A percentile compares a stretch with the other conserved stretches of the same genome.
Evolutionary conservation across 30 jellyfish, hydroid and myxozoan species (phyloP).

Genomic region (Turritopsis rubra): DNA sequence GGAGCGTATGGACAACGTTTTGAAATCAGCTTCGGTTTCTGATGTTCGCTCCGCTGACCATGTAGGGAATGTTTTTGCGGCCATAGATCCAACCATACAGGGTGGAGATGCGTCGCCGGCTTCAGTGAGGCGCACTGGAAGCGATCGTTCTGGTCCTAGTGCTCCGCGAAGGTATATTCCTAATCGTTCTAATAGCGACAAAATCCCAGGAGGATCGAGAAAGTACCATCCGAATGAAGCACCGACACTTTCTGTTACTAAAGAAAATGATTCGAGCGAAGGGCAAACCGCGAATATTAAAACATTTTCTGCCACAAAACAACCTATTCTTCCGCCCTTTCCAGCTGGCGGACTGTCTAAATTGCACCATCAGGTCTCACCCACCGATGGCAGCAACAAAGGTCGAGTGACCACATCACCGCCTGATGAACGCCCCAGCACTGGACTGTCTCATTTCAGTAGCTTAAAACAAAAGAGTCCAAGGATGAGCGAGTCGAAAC

Average conservation of each 20-base stretch:
- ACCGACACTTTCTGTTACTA: not conserved
- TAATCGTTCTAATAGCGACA: conserved; percentile 25
- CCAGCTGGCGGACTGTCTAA: conserved; percentile 15
- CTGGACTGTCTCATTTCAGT: conserved; percentile 33
- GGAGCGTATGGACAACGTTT: not conserved
- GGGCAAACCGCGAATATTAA: not conserved
- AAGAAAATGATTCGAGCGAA: not conserved
- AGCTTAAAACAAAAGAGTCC: conserved; percentile 55
- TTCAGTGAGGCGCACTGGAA: conserved; percentile 25
- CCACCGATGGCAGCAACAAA: conserved; percentile 8
- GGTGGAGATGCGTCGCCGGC: conserved; percentile 25
- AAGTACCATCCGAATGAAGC: not conserved
- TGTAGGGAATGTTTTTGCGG: conserved; percentile 61
- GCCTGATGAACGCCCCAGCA: conserved; percentile 37
- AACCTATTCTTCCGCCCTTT: conserved; percentile 25
- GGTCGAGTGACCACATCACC: conserved; percentile 21
- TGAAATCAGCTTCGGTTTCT: conserved; percentile 15
- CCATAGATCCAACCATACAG: conserved; percentile 76
- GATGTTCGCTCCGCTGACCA: conserved; percentile 9
- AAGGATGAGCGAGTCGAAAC: conserved; percentile 16
- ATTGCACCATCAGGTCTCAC: not conserved
- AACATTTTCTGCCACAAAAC: conserved; percentile 2
- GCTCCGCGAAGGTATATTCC: conserved; percentile 22
- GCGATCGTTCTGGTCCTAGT: conserved; percentile 24
- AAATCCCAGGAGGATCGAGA: conserved; percentile 8